These are phyloP conservation scores for Poeciliopsis prolifica DNA, from an alignment of 2,113 vertebrate species.

Conservation along the genomic window DNA sequence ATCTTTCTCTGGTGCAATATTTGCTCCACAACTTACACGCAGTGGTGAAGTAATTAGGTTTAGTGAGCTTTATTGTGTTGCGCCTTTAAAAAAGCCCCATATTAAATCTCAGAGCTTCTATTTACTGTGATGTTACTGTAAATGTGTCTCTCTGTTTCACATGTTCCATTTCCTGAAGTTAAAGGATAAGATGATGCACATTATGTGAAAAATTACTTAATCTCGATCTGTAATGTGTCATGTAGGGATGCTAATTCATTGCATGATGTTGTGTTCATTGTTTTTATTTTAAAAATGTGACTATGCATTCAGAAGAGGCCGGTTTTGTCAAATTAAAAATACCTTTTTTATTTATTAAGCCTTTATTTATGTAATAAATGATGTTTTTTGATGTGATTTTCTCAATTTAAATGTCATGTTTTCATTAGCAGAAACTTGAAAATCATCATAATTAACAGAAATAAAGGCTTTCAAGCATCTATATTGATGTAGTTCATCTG, in stretches of 20 bases:
- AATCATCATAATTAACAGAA: too few species aligned
- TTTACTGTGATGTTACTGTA: neutral
- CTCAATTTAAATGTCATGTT: too few species aligned
- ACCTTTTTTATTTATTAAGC: too few species aligned
- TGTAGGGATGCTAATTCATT: neutral
- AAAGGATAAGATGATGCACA: neutral
- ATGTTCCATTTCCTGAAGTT: neutral
- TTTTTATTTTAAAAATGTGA: too few species aligned
- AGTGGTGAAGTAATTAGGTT: constrained; percentile 52
- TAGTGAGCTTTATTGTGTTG: constrained; percentile 16
- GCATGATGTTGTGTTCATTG: too few species aligned
- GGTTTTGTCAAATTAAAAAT: too few species aligned
- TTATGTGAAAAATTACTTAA: neutral
- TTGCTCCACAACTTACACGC: constrained; percentile 56
- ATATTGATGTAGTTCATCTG: too few species aligned
- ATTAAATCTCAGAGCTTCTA: constrained; percentile 46
- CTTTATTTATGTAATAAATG: too few species aligned
- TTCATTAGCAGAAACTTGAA: too few species aligned
- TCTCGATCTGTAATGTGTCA: neutral
- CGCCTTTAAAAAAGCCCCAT: constrained; percentile 28
- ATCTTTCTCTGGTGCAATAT: constrained; percentile 54
- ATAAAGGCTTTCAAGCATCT: too few species aligned
- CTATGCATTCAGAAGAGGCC: too few species aligned
- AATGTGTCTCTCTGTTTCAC: neutral
- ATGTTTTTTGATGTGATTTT: too few species aligned